Percentiles rank a stretch among this genome's conserved stretches.
These are phyloP conservation scores for Oryzias celebensis DNA, from an alignment of 2,113 vertebrate genomes.

Conservation along the genomic window DNA sequence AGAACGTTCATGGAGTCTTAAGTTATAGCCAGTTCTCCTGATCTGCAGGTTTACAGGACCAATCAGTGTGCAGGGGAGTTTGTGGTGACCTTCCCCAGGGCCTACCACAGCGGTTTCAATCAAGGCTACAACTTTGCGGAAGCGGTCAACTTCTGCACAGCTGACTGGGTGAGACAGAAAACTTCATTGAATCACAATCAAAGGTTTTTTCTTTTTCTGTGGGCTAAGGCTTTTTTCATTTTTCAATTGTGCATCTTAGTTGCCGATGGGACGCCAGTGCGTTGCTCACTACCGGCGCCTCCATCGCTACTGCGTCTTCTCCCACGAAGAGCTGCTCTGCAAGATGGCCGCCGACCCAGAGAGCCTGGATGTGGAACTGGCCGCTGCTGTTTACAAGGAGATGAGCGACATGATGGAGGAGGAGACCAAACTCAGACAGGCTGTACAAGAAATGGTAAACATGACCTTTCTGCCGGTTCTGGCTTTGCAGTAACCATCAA, in stretches of 20 bases:
- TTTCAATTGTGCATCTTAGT: constrained; percentile 50
- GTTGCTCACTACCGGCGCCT: constrained; percentile 93
- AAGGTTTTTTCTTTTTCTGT: too few species aligned
- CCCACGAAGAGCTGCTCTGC: constrained; percentile 96
- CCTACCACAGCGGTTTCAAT: constrained; percentile 98
- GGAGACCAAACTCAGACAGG: constrained; percentile 85
- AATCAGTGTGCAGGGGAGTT: constrained; percentile 99
- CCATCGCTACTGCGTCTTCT: constrained; percentile 95
- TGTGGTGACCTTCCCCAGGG: constrained; percentile 96
- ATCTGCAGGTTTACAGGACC: constrained; percentile 89
- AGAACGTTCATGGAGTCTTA: background rate
- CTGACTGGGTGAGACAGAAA: constrained; percentile 86
- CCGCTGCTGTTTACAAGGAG: constrained; percentile 91
- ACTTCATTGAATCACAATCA: background rate
- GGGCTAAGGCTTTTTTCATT: background rate
- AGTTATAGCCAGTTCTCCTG: background rate
- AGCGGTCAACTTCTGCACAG: constrained; percentile 99
- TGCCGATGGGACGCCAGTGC: constrained; percentile 94
- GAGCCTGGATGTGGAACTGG: constrained; percentile 93
- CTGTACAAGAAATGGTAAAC: constrained; percentile 86
- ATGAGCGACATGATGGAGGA: constrained; percentile 91
- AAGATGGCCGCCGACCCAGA: constrained; percentile 98
- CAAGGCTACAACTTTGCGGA: constrained; percentile 99
- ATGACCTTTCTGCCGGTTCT: background rate
- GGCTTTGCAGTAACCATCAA: background rate